These are phyloP conservation scores for Argentina silus DNA, from an alignment of 2,797 vertebrate genomes.

Conservation along the genomic window DNA sequence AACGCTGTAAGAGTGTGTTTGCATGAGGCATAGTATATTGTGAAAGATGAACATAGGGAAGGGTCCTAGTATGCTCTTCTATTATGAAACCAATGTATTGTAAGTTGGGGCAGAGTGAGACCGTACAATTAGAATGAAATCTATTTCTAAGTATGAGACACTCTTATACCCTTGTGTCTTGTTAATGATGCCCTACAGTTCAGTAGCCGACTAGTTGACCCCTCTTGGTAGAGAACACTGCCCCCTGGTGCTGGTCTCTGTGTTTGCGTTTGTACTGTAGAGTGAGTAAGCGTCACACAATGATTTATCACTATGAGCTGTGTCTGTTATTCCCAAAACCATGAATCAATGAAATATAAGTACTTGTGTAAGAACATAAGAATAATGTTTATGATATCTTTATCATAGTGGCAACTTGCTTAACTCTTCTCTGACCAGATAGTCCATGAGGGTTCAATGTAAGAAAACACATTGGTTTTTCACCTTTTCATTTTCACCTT, in stretches of 20 bases:
- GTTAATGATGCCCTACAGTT: background rate
- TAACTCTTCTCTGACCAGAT: no score
- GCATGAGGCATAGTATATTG: no score
- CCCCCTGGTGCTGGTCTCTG: constrained; percentile 65
- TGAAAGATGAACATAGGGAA: no score
- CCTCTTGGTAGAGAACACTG: constrained; percentile 61
- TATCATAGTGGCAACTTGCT: background rate
- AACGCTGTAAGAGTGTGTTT: no score
- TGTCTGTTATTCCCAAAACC: background rate
- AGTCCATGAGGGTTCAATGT: no score
- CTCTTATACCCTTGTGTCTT: background rate
- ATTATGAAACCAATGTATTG: background rate
- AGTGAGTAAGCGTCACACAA: background rate
- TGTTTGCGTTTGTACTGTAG: constrained; percentile 28
- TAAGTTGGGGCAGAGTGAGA: background rate
- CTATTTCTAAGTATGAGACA: background rate
- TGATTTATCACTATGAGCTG: background rate
- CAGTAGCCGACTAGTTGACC: background rate
- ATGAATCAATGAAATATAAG: background rate
- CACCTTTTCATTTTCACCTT: no score
- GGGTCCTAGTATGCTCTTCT: background rate
- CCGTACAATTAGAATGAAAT: no score
- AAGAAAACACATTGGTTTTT: no score
- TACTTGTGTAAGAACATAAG: background rate
- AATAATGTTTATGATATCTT: background rate